Evolutionary conservation across 2,797 vertebrate genomes (phyloP).

Genomic region (Dermochelys coriacea): DNA sequence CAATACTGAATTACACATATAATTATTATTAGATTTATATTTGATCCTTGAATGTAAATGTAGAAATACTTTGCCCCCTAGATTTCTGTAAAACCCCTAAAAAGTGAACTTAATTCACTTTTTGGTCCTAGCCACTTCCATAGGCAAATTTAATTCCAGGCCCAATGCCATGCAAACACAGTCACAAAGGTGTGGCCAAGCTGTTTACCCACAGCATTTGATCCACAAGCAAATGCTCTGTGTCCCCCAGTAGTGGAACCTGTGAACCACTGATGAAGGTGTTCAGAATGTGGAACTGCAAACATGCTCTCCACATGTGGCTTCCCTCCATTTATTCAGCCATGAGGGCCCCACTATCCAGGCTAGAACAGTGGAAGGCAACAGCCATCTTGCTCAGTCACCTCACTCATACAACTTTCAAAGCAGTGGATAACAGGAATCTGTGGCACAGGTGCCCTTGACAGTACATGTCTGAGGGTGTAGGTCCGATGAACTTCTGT

Average conservation of each 20-base stretch:
- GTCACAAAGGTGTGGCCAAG: neutral
- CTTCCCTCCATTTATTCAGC: neutral
- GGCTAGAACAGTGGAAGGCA: too few relatives aligned
- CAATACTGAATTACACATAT: slow-evolving; percentile 35
- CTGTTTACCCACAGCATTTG: neutral
- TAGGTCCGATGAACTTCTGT: neutral
- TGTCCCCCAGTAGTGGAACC: neutral
- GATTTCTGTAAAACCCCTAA: neutral
- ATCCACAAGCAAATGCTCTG: neutral
- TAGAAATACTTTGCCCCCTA: neutral
- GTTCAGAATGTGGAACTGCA: neutral
- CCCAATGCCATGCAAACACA: neutral
- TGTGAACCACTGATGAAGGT: neutral
- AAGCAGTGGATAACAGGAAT: neutral
- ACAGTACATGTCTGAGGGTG: neutral
- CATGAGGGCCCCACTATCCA: neutral
- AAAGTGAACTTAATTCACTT: neutral
- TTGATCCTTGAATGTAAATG: neutral
- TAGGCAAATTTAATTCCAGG: neutral
- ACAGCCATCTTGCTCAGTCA: neutral
- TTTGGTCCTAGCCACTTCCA: neutral
- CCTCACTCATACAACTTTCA: neutral
- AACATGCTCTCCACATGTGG: neutral
- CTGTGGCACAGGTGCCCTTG: neutral
- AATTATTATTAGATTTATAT: neutral